Evolutionary conservation across 2,113 vertebrate species (phyloP), one percentile per base, ranked within the genome.

Genomic region (Anser cygnoides): DNA sequence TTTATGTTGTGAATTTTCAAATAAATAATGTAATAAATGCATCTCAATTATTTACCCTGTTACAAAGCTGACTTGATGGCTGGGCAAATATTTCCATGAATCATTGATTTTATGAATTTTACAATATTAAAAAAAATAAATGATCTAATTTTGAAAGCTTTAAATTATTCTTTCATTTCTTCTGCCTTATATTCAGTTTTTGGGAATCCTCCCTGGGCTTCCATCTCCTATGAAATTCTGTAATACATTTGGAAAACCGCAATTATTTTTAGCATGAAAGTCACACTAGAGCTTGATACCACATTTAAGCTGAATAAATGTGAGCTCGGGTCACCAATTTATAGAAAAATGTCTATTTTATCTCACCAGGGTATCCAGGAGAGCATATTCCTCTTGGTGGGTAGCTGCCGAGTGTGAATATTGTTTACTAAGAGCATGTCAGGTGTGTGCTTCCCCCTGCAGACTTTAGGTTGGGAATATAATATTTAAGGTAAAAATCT

Each of bases 21-120:
- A 90, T 92, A 93, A 84, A 87, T 96, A 77, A 87, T 89, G 88
- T 91, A 91, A 91, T 91, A 86, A 93, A 91, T 29, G 73, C 78
- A 50, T 77, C 91, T 95, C 91, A 90, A 65, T 95, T 95, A 86
- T 91, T 96, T 93, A 84, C 93, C 85, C 82, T 63, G 63, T 76
- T 92, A 68, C 89, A 77, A 70, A 92, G 70, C 65, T 52, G 85
- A n/a, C 59, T 75, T 14, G 65, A 81, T 57, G 74, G 65, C 55
- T 4, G 1, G 89, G 77, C 73, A 93, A 90, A 93, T 81, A 90
- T 80, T 73, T 50, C 83, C 70, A 90, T 93, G 82, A 92, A 90
- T 87, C 89, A 92, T 81, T 73, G 86, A 90, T 81, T 73, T 77
- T 65, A 84, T 90, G 82, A 93, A 90, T 81, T 90, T 87, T 93